Evolutionary conservation across 2,113 vertebrate genomes (phyloP).

Genomic region (Aptenodytes forsteri): DNA sequence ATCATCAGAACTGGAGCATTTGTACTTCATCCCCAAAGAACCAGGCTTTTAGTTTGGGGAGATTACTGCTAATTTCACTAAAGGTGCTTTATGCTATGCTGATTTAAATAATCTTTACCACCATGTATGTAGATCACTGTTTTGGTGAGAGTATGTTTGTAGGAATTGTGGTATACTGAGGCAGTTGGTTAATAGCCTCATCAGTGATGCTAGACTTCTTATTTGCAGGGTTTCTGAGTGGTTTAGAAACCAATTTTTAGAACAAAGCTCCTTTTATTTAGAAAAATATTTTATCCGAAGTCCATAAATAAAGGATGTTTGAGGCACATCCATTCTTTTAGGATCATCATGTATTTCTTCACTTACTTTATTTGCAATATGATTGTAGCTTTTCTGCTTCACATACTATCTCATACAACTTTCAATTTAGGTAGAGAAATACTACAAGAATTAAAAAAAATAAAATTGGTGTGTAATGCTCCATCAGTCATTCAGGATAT

Average conservation of each 20-base stretch:
- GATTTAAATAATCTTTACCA: background rate
- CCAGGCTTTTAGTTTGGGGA: background rate
- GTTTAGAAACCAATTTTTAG: background rate
- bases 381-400: background rate
- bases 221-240: background rate
- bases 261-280: background rate
- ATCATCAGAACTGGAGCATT: background rate
- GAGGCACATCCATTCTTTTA: background rate
- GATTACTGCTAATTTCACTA: background rate
- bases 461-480: background rate
- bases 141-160: background rate
- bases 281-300: background rate
- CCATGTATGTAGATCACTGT: background rate
- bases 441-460: background rate
- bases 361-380: background rate
- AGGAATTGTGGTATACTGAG: background rate
- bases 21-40: background rate
- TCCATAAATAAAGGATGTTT: background rate
- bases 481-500: background rate
- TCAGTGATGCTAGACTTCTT: background rate
- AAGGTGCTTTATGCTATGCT: background rate
- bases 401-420: background rate
- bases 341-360: background rate
- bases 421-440: background rate
- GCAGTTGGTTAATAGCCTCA: background rate